Evolutionary conservation across 2,888 invertebrate genomes (phyloP).

Genomic region (Gandaritis pyraliata): DNA sequence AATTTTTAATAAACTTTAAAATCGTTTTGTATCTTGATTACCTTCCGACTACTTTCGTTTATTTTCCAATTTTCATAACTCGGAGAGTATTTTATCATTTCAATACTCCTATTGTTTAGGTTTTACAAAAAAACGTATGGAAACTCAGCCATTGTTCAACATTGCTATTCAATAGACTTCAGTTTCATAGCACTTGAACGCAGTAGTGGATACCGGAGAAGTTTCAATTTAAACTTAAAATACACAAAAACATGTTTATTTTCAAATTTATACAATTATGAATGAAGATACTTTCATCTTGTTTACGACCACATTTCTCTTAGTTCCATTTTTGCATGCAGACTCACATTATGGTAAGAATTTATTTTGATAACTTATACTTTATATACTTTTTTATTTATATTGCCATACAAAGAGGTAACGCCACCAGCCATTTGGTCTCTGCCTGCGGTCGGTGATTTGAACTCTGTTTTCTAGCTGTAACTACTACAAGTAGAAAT

Average conservation of each 20-base stretch:
- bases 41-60: too few species aligned
- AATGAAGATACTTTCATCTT: constrained; percentile 25
- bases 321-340: constrained; percentile 26
- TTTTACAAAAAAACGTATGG: constrained; percentile 40
- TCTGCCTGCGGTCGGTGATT: too few species aligned
- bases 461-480: too few species aligned
- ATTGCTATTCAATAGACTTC: constrained; percentile 30
- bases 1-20: background rate
- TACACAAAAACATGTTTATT: constrained; percentile 24
- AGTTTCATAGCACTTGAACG: constrained; percentile 23
- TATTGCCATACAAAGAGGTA: too few species aligned
- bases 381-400: background rate
- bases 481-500: too few species aligned
- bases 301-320: constrained; percentile 30
- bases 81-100: constrained; percentile 60
- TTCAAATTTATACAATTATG: constrained; percentile 26
- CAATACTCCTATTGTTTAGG: constrained; percentile 61
- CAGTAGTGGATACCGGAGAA: constrained; percentile 5
- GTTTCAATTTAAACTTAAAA: constrained; percentile 10
- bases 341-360: constrained; percentile 43
- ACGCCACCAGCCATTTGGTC: too few species aligned
- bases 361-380: constrained; percentile 8
- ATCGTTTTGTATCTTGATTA: background rate
- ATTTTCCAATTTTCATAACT: constrained; percentile 7
- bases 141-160: constrained; percentile 51